Percentiles rank a stretch among this genome's conserved stretches.
phyloP scores from a whole-genome alignment of 2,888 invertebrate genomes.

The Coecobrya sp. region DNA sequence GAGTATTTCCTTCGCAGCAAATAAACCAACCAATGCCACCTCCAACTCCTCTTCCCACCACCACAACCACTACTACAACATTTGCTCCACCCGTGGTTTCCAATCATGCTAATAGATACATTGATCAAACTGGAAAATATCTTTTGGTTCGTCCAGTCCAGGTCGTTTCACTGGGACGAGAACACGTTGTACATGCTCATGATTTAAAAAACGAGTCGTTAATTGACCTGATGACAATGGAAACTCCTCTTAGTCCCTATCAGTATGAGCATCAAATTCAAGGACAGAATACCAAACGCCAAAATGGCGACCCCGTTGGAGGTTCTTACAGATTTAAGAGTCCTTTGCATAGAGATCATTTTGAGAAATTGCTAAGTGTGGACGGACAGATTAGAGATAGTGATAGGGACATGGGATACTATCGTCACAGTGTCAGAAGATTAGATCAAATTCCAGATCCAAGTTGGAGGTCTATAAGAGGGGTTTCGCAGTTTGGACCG shows the following conservation, averaged over 20 bases:
- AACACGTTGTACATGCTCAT: constrained; percentile 68
- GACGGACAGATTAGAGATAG: constrained; percentile 69
- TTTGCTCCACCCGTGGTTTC: neutral
- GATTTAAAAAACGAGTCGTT: constrained; percentile 72
- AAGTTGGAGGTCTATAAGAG: constrained; percentile 70
- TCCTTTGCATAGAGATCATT: constrained; percentile 66
- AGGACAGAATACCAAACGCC: constrained; percentile 13
- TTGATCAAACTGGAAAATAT: constrained; percentile 32
- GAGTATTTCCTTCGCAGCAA: constrained; percentile 19
- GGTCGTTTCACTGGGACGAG: constrained; percentile 63
- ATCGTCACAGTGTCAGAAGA: constrained; percentile 6
- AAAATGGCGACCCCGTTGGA: neutral
- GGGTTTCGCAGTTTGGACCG: constrained; percentile 72
- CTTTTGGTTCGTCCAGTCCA: constrained; percentile 70
- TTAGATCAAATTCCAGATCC: constrained; percentile 72
- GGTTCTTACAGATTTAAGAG: constrained; percentile 68
- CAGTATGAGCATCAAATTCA: neutral
- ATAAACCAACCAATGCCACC: neutral
- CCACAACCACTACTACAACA: constrained; percentile 62
- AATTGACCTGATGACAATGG: constrained; percentile 61
- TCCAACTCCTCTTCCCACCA: constrained; percentile 36
- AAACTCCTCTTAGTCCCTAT: constrained; percentile 16
- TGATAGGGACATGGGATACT: constrained; percentile 35
- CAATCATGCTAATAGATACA: neutral
- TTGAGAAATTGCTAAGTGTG: constrained; percentile 68